Conservation (phyloP, 35 echinoderm and acorn worm species). For the Heliocidaris tuberculata region DNA sequence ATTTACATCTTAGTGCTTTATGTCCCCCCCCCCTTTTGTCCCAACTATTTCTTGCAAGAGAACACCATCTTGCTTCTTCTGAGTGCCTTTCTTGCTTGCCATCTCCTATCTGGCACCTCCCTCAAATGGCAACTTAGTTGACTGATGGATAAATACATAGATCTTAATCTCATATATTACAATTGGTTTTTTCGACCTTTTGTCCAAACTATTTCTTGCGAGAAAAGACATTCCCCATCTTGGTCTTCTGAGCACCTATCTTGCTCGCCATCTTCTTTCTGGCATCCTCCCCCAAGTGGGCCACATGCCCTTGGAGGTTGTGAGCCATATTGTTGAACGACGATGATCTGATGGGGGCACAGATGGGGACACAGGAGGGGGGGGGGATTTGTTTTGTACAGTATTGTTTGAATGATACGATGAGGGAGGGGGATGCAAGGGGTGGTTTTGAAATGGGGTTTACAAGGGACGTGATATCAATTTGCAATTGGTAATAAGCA, state of each 20-base stretch:
- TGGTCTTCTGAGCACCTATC: slow-evolving; percentile 73
- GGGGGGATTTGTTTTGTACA: neutral
- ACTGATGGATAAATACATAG: too few species aligned
- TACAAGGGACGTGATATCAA: too few species aligned
- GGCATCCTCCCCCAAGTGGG: slow-evolving; percentile 57
- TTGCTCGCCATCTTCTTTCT: slow-evolving; percentile 60
- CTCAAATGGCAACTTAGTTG: too few species aligned
- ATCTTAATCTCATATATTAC: neutral
- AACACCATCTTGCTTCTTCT: neutral
- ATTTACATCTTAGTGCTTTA: too few species aligned
- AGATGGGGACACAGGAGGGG: neutral
- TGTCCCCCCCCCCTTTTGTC: too few species aligned
- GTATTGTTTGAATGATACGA: neutral
- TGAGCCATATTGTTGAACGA: slow-evolving; percentile 53
- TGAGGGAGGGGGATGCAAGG: neutral
- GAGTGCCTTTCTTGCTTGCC: neutral
- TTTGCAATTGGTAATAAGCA: neutral
- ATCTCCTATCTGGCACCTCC: neutral
- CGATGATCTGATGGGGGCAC: slow-evolving; percentile 20
- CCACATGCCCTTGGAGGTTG: slow-evolving; percentile 35
- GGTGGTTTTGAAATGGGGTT: neutral
- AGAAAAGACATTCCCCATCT: slow-evolving; percentile 62
- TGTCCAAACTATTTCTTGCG: slow-evolving; percentile 40
- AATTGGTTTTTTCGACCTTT: neutral
- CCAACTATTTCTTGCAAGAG: slow-evolving; percentile 49